Evolutionary conservation across 2,888 invertebrate genomes (phyloP).

Genomic region (Stenurella melanura): DNA sequence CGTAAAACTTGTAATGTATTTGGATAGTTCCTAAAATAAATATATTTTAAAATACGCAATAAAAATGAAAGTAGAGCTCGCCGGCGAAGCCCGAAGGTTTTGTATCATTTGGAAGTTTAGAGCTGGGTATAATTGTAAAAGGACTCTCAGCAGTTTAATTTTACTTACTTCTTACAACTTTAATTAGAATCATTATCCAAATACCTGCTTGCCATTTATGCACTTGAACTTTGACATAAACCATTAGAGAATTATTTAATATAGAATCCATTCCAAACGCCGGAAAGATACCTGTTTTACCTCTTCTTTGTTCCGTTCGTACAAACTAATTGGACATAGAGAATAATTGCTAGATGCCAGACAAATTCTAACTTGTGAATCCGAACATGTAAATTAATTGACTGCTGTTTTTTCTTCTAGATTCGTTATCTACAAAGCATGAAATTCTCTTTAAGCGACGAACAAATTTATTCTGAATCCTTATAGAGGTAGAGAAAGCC

Average conservation of each 20-base stretch:
- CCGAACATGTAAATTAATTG: background rate
- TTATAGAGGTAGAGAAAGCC: background rate
- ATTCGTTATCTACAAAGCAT: background rate
- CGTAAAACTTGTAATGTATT: no score
- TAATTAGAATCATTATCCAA: constrained; percentile 25
- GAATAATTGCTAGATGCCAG: background rate
- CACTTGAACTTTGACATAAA: constrained; percentile 3
- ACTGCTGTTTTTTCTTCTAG: background rate
- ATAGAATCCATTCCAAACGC: background rate
- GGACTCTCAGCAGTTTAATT: background rate
- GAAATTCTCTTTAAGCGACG: background rate
- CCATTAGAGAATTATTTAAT: background rate
- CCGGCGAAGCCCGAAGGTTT: constrained; percentile 18
- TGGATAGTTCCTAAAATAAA: no score
- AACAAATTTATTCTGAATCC: background rate
- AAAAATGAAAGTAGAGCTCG: no score
- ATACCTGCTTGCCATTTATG: constrained; percentile 7
- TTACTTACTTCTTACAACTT: background rate
- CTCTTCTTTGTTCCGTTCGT: background rate
- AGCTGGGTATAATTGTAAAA: constrained; percentile 2
- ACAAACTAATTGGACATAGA: constrained; percentile 6
- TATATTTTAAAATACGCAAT: no score
- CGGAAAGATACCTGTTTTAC: background rate
- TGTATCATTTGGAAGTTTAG: background rate
- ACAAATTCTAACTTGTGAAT: background rate